Evolutionary conservation across 2,797 vertebrate genomes (phyloP).

Genomic region (Phoxinus dragarum): DNA sequence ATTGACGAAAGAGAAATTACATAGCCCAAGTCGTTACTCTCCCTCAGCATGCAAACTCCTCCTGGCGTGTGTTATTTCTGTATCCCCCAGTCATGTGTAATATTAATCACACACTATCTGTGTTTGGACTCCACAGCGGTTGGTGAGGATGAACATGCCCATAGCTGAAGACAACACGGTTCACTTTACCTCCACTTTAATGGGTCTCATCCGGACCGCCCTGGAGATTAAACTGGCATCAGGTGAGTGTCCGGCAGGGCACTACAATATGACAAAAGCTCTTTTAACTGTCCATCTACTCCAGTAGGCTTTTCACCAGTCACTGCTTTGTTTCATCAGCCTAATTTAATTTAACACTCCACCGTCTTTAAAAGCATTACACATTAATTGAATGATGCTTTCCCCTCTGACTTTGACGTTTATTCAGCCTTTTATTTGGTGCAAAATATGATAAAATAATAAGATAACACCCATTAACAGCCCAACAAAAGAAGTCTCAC

Average conservation of each 20-base stretch:
- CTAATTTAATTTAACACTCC: constrained; percentile 10
- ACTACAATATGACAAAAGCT: not conserved
- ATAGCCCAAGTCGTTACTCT: not conserved
- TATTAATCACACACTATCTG: constrained; percentile 49
- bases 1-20: constrained; percentile 21
- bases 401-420: not conserved
- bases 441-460: constrained; percentile 10
- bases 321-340: not conserved
- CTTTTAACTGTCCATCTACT: not conserved
- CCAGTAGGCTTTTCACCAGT: not conserved
- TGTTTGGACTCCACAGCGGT: constrained; percentile 76
- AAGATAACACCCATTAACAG: constrained; percentile 12
- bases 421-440: constrained; percentile 8
- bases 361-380: not conserved
- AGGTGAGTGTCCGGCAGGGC: constrained; percentile 76
- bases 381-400: not conserved
- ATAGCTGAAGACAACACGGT: constrained; percentile 92
- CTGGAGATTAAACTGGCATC: constrained; percentile 96
- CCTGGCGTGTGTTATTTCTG: constrained; percentile 2
- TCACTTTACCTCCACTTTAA: constrained; percentile 96
- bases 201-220: constrained; percentile 96
- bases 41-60: constrained; percentile 62
- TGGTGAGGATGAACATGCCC: constrained; percentile 99
- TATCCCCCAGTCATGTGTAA: constrained; percentile 40
- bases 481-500: not conserved